Percentiles rank a stretch among this genome's conserved stretches.
Evolutionary conservation across 2,113 vertebrate genomes (phyloP).

Genomic region (Ceuthmochares aereus): DNA sequence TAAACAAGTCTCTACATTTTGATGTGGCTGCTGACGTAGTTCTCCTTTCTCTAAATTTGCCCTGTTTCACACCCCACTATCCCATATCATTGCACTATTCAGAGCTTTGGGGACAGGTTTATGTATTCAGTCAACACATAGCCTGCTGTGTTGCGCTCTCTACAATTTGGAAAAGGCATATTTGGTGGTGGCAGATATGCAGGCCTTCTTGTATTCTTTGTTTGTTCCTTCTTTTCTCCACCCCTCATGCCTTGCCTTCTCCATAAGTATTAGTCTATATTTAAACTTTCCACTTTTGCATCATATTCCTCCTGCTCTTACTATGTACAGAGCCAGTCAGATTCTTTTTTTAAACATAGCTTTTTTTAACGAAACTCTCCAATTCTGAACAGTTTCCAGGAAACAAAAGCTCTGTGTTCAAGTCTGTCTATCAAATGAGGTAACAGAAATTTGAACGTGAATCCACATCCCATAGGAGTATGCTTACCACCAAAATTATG

Average conservation of each 20-base stretch:
- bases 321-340: not conserved
- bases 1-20: conserved; percentile 15
- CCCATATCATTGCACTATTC: not conserved
- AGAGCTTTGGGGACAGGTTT: conserved; percentile 9
- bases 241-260: not conserved
- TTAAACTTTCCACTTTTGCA: not conserved
- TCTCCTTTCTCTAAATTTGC: conserved; percentile 43
- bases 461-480: not conserved
- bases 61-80: conserved; percentile 32
- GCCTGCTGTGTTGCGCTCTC: not conserved
- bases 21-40: not conserved
- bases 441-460: not conserved
- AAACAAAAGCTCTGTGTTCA: not conserved
- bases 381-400: not conserved
- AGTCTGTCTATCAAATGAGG: not conserved
- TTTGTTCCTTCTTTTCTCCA: not conserved
- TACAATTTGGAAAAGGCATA: conserved; percentile 11
- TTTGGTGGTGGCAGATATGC: conserved; percentile 28
- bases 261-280: not conserved
- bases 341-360: not conserved
- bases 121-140: conserved; percentile 7
- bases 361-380: not conserved
- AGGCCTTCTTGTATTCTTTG: not conserved
- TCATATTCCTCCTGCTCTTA: not conserved
- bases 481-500: not conserved